A percentile compares a stretch with the other conserved stretches of the same genome.
Conservation (phyloP, 2,888 invertebrate genomes). For the Geophilus truncorum region DNA sequence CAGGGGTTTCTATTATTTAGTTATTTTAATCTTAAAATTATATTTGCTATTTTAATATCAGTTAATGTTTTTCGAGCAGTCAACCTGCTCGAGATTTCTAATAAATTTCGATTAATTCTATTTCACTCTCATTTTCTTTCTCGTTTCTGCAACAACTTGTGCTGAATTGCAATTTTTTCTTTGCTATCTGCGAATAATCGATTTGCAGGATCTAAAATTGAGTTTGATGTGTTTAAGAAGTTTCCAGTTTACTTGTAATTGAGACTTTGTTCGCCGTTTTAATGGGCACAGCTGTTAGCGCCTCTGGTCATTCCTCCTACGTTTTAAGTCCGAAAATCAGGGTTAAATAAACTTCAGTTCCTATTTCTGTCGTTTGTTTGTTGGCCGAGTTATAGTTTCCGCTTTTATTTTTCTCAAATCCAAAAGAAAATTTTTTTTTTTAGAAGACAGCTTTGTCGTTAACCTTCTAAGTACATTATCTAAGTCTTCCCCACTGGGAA, state of each 20-base stretch:
- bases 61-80: neutral
- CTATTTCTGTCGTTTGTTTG: neutral
- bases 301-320: slow-evolving; percentile 1
- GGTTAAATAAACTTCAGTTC: slow-evolving; percentile 10
- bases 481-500: no score
- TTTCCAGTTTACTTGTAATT: slow-evolving; percentile 14
- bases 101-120: neutral
- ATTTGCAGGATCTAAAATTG: neutral
- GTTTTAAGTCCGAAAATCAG: neutral
- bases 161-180: neutral
- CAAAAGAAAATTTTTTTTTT: neutral
- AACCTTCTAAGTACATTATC: no score
- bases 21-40: no score
- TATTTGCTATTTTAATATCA: no score
- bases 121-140: neutral
- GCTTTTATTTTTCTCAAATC: neutral
- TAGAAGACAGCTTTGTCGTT: neutral
- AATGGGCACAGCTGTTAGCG: slow-evolving; percentile 13
- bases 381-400: neutral
- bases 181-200: neutral
- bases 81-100: neutral
- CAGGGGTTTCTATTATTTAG: neutral
- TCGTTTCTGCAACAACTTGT: neutral
- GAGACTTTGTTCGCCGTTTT: slow-evolving; percentile 14
- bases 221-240: neutral